Evolutionary conservation across 1,140 invertebrate species (phyloP).

Genomic region (Ephestia elutella): DNA sequence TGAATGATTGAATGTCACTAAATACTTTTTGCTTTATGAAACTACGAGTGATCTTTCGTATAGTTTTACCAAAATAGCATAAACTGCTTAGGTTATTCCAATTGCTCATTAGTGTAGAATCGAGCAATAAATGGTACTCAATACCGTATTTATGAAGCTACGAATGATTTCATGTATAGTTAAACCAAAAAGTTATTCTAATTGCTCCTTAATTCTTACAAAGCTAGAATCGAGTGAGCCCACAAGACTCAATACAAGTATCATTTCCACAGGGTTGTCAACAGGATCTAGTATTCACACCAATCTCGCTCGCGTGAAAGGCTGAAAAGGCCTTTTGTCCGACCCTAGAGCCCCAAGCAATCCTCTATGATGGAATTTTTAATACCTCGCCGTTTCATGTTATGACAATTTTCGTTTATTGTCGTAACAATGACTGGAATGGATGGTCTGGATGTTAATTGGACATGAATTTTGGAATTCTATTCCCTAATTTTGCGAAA

Average conservation of each 20-base stretch:
- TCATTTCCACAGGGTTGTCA: slow-evolving; percentile 8
- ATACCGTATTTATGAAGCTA: too few relatives aligned
- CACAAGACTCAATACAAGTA: neutral
- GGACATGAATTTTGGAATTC: slow-evolving; percentile 45
- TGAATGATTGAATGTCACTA: too few relatives aligned
- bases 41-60: too few relatives aligned
- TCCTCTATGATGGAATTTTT: slow-evolving; percentile 56
- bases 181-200: neutral
- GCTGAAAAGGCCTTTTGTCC: slow-evolving; percentile 42
- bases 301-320: slow-evolving; percentile 22
- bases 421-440: slow-evolving; percentile 19
- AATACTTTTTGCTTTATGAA: too few relatives aligned
- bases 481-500: slow-evolving; percentile 12
- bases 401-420: slow-evolving; percentile 59
- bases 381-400: slow-evolving; percentile 42
- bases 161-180: too few relatives aligned
- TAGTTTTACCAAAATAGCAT: too few relatives aligned
- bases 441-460: slow-evolving; percentile 27
- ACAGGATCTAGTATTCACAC: slow-evolving; percentile 10
- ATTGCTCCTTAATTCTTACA: neutral
- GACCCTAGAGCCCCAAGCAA: slow-evolving; percentile 48
- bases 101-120: too few relatives aligned
- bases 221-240: neutral
- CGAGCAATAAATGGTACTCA: too few relatives aligned
- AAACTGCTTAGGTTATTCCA: too few relatives aligned